Conservation (phyloP, 2,113 vertebrate genomes). For the Climacteris rufus region DNA sequence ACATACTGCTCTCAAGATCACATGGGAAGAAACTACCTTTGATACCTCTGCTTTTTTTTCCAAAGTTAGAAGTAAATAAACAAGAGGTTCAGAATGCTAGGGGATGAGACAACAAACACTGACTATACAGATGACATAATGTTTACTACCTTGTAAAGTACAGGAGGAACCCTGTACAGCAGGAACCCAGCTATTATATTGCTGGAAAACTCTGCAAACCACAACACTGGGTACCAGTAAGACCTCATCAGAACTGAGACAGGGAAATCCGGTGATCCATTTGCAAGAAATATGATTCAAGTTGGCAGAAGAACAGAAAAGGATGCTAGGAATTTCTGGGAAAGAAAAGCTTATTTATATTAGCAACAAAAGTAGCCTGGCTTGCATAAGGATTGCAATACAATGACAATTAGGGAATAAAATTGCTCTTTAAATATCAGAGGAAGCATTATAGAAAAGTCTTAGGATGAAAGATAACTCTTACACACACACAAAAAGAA, state of each 20-base stretch:
- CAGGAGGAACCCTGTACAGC: not conserved
- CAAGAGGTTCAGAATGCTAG: not conserved
- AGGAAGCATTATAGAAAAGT: not conserved
- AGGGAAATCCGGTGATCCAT: not conserved
- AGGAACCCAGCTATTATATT: not conserved
- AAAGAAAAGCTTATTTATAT: slow-evolving; percentile 1
- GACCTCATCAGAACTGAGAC: not conserved
- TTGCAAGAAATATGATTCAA: not conserved
- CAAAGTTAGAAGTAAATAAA: not conserved
- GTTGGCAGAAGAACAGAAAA: slow-evolving; percentile 10
- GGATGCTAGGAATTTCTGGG: not conserved
- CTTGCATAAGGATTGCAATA: not conserved
- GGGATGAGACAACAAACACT: not conserved
- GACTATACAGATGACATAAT: not conserved
- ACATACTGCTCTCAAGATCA: not conserved
- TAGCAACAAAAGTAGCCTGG: not conserved
- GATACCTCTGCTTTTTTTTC: not conserved
- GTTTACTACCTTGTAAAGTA: not conserved
- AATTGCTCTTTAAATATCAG: not conserved
- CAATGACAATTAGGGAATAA: not conserved
- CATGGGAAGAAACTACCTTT: not conserved
- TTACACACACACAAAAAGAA: not conserved
- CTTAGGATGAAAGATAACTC: not conserved
- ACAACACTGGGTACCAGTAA: not conserved
- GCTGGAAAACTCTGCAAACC: not conserved